Percentiles rank a stretch among this genome's conserved stretches.
phyloP scores from a whole-genome alignment of 1,140 invertebrate genomes.

The Dufourea novaeangliae region DNA sequence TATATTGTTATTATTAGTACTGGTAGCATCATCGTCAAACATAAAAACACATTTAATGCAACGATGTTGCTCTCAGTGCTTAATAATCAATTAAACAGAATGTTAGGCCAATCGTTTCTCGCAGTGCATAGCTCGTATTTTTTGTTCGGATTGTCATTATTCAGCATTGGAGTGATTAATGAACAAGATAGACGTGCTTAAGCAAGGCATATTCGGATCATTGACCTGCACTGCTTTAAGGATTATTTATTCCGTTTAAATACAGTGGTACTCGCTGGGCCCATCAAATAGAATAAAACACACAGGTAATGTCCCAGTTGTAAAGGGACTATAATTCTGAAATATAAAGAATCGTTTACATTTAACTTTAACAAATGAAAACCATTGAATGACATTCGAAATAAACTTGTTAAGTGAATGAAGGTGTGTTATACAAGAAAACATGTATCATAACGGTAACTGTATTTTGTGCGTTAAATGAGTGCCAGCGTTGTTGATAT shows the following conservation, averaged over 20 bases:
- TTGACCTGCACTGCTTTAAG: slow-evolving; percentile 42
- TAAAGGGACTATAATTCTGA: not conserved
- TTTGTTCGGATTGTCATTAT: slow-evolving; percentile 42
- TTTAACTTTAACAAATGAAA: not conserved
- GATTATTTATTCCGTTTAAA: slow-evolving; percentile 22
- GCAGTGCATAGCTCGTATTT: slow-evolving; percentile 12
- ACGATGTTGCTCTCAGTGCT: slow-evolving; percentile 27
- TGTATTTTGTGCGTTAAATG: slow-evolving; percentile 43
- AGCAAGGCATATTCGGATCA: slow-evolving; percentile 9
- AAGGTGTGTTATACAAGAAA: not conserved
- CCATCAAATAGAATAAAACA: not conserved
- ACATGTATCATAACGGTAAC: not conserved
- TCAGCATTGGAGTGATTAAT: slow-evolving; percentile 2
- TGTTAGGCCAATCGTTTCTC: slow-evolving; percentile 49
- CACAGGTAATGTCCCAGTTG: not conserved
- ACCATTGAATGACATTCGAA: not conserved
- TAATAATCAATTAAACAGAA: slow-evolving; percentile 14
- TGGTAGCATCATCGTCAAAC: slow-evolving; percentile 44
- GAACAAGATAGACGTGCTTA: slow-evolving; percentile 12
- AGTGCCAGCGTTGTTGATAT: not conserved
- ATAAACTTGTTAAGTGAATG: not conserved
- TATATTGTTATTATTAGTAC: slow-evolving; percentile 29
- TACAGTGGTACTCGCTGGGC: not conserved
- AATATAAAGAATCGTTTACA: not conserved
- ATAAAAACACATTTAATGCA: slow-evolving; percentile 36